Evolutionary conservation across 1,140 invertebrate genomes (phyloP), one percentile per base, ranked within the genome.

Genomic region (Eciton burchellii): DNA sequence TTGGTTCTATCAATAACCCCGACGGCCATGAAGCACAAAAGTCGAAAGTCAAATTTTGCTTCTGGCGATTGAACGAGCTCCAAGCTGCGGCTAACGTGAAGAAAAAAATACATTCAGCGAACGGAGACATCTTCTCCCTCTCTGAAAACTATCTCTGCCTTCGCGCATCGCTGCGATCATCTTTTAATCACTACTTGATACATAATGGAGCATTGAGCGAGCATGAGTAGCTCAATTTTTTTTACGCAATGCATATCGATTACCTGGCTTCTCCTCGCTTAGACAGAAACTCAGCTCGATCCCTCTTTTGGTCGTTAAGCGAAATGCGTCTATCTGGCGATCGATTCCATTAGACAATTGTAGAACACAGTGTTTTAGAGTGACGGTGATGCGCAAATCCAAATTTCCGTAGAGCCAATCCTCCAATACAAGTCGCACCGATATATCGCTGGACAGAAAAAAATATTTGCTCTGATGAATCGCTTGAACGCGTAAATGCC

Each of bases 21-120:
- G 94, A 94, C 1, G 94, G 94, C 92, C 94, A 94, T 8, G 94
- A 95, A 63, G 94, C 87, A 71, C 88, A 89, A 72, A 95, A 90
- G 83, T 93, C 85, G 68, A 89, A 89, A 43, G 52, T 29, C 19
- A 41, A 43, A 45, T 83, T 21, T 65, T 26, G 26, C 72, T 73
- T 79, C 60, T 43, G 24, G 5, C 19, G 9, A 45, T 81, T 12
- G 14, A 11, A 47, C 19, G 41, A 21, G 43, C 29, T 45, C 6
- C 16, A 14, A 19, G 24, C 11, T 41, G 4, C 4, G 45, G n/a
- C 79, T 74, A 81, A 72, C 1, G 26, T 16, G 41, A n/a, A 52
- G 19, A 24, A 14, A 24, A 21, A 3, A 1, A 47, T n/a, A 63
- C 24, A 57, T 76, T 65, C 16, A 4, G 54, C 6, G 21, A 43